phyloP scores from a whole-genome alignment of 1,140 invertebrate genomes.

The Aporrectodea caliginosa region DNA sequence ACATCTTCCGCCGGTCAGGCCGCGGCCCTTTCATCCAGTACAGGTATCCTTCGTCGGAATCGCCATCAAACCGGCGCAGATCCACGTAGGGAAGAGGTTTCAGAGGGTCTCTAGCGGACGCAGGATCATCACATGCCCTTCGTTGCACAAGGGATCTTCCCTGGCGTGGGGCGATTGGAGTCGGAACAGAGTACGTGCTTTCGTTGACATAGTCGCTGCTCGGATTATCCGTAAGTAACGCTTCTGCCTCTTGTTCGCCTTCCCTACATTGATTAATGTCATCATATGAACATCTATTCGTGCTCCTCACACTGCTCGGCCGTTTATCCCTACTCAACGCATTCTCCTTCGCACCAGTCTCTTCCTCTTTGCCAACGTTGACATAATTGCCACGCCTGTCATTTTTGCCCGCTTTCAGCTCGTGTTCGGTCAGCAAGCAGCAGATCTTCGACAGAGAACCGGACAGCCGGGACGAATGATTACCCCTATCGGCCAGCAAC shows the following conservation, averaged over 20 bases:
- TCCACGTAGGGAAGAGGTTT: slow-evolving; percentile 25
- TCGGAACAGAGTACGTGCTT: neutral
- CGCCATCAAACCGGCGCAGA: slow-evolving; percentile 22
- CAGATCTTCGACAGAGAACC: neutral
- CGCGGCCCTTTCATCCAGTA: slow-evolving; percentile 1
- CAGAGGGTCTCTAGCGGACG: slow-evolving; percentile 13
- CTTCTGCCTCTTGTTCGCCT: too few relatives aligned
- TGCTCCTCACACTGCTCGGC: neutral
- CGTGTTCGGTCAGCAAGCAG: neutral
- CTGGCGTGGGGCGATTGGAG: too few relatives aligned
- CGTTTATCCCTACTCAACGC: neutral
- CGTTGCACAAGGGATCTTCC: slow-evolving; percentile 8
- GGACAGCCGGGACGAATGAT: too few relatives aligned
- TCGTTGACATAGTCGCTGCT: neutral
- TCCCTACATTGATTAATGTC: too few relatives aligned
- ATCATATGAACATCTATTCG: too few relatives aligned
- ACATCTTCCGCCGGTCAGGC: slow-evolving; percentile 5
- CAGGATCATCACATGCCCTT: neutral
- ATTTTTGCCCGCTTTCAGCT: neutral
- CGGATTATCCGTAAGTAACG: too few relatives aligned
- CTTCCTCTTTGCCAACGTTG: too few relatives aligned
- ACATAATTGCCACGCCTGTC: too few relatives aligned
- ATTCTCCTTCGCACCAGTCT: too few relatives aligned
- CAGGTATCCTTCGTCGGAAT: slow-evolving; percentile 18
- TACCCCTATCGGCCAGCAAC: too few relatives aligned